phyloP scores from a whole-genome alignment of 2,797 vertebrate genomes.

The Allobates femoralis region DNA sequence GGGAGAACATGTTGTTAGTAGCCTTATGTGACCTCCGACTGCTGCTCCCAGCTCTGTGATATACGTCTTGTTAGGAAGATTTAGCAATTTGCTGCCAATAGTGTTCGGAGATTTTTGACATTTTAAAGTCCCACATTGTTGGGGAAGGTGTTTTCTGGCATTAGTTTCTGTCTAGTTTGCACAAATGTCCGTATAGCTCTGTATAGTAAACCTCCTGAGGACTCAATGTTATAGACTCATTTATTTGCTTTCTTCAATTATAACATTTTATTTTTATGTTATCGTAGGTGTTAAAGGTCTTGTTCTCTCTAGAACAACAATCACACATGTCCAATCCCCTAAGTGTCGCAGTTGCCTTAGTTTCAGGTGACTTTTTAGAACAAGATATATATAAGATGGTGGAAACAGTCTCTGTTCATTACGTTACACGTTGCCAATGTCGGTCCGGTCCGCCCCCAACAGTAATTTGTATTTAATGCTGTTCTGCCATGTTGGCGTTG shows the following conservation, averaged over 20 bases:
- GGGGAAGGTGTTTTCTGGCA: slow-evolving; percentile 3
- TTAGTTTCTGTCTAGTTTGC: slow-evolving; percentile 1
- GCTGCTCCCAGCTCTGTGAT: slow-evolving; percentile 1
- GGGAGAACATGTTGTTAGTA: neutral
- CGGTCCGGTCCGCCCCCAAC: too few species aligned
- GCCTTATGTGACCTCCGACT: slow-evolving; percentile 36
- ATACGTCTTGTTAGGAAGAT: neutral
- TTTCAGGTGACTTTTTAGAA: too few species aligned
- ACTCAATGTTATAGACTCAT: neutral
- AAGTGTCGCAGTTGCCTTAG: too few species aligned
- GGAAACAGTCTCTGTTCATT: too few species aligned
- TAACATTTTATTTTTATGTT: neutral
- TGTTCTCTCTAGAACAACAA: neutral
- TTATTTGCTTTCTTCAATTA: neutral
- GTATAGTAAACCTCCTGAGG: neutral
- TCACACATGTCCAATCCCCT: too few species aligned
- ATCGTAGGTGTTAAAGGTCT: neutral
- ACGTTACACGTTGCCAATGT: too few species aligned
- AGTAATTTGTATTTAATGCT: too few species aligned
- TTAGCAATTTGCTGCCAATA: neutral
- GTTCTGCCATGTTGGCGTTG: too few species aligned
- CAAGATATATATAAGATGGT: too few species aligned
- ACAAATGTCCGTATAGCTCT: neutral
- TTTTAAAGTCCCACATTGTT: neutral
- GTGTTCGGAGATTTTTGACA: neutral